These are phyloP conservation scores for Peromyscus attwateri DNA, from an alignment of 2,797 vertebrate genomes.

Conservation along the genomic window DNA sequence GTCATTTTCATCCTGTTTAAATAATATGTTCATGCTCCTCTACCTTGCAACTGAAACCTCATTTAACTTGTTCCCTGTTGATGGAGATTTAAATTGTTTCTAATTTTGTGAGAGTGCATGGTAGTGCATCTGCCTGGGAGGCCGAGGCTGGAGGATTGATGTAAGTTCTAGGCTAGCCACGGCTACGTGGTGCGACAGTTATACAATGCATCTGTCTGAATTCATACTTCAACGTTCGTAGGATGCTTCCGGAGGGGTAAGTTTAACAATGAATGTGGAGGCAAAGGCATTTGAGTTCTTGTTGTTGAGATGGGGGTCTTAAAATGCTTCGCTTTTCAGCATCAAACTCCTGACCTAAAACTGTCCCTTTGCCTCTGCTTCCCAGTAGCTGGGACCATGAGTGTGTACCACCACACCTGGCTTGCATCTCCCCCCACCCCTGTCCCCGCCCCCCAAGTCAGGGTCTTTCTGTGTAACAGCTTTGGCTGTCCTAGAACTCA, in stretches of 20 bases:
- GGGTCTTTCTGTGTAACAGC: background rate
- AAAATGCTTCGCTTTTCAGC: too few relatives aligned
- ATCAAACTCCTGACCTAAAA: background rate
- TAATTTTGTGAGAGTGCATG: background rate
- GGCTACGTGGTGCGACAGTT: background rate
- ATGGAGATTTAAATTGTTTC: conserved; percentile 26
- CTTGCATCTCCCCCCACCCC: background rate
- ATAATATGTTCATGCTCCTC: background rate
- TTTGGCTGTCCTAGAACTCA: background rate
- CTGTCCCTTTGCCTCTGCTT: background rate
- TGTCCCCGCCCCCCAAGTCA: background rate
- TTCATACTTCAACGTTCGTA: background rate
- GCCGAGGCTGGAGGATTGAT: background rate
- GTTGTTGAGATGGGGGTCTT: background rate
- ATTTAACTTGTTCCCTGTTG: background rate
- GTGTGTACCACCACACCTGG: background rate
- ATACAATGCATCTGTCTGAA: background rate
- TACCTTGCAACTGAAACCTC: background rate
- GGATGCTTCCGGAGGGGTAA: background rate
- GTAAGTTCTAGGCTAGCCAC: background rate
- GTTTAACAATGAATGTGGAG: background rate
- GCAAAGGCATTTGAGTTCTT: background rate
- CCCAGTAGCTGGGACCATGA: background rate
- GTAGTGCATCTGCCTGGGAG: background rate
- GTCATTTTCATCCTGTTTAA: background rate